Base-by-base conservation (phyloP, 2,113 vertebrate species). In the Perccottus glenii region DNA sequence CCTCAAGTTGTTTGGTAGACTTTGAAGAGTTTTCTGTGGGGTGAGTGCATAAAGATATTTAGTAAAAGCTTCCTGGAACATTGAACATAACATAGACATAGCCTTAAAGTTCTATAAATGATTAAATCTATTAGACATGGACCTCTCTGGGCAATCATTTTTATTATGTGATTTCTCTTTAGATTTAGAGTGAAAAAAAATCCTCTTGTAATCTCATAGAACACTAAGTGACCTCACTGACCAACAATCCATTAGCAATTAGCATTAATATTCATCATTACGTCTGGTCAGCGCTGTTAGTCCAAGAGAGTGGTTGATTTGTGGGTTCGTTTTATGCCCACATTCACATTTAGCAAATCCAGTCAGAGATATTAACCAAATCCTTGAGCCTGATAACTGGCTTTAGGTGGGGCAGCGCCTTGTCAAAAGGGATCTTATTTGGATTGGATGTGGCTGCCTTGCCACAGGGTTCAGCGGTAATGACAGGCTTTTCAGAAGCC, bases 391-490 rank as follows among this genome's bases (percentile, higher is more conserved):
- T 69, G 68, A 79, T 87, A 57, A 75, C 70, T 53, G 64, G 55
- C 56, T 81, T 70, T 78, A 68, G 72, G 76, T 78, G 72, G 79
- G 49, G 47, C 52, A 48, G 70, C 61, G 16, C 58, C 69, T 75
- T 77, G 79, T 80, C 72, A 69, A 56, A 69, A 43, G 53, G 67
- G 80, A 75, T 84, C 64, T 60, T 69, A 57, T 84, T 81, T 84
- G 80, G 83, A 78, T 78, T 75, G 69, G 75, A 70, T 67, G 57
- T 56, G 63, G 61, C 76, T 67, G 84, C 80, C 78, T 71, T 81
- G 76, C 87, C 84, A 76, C 84, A 84, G 87, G 84, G 82, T 77
- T 72, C 75, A 78, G 77, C 75, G 80, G 72, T 92, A 92, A 91
- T 88, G 84, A 90, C 79, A 87, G 83, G 79, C 77, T 85, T 82